A percentile compares a stretch with the other conserved stretches of the same genome.
phyloP scores from a whole-genome alignment of 2,888 invertebrate species.

The Nemapogon koenigi region DNA sequence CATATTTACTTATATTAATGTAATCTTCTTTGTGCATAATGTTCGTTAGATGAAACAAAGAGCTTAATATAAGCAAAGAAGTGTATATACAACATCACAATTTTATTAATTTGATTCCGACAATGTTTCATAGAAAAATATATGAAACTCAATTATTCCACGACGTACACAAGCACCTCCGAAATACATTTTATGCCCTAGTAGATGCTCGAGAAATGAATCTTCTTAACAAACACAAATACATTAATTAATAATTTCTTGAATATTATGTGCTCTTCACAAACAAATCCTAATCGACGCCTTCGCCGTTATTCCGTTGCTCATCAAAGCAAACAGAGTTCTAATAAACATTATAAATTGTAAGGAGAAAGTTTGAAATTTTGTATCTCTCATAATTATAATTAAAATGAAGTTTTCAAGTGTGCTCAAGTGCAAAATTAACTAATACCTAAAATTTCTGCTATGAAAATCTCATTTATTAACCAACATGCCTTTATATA shows the following conservation, averaged over 20 bases:
- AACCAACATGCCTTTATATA: conserved; percentile 28
- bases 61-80: no score
- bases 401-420: conserved; percentile 35
- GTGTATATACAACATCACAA: no score
- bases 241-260: conserved; percentile 1
- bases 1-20: no score
- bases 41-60: no score
- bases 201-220: no score
- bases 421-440: conserved; percentile 37
- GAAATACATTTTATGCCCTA: no score
- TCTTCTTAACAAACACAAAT: no score
- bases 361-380: conserved; percentile 17
- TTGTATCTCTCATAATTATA: conserved; percentile 23
- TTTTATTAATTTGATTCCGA: no score
- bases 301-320: conserved; percentile 8
- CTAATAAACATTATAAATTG: conserved; percentile 15
- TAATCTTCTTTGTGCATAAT: no score
- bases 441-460: conserved; percentile 19
- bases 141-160: no score
- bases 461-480: conserved; percentile 5
- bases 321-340: conserved; percentile 16
- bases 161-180: no score
- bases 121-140: no score
- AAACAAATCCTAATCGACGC: conserved; percentile 8
- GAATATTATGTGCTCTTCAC: not conserved